phyloP scores from a whole-genome alignment of 2,113 vertebrate species.

The Grus americana region DNA sequence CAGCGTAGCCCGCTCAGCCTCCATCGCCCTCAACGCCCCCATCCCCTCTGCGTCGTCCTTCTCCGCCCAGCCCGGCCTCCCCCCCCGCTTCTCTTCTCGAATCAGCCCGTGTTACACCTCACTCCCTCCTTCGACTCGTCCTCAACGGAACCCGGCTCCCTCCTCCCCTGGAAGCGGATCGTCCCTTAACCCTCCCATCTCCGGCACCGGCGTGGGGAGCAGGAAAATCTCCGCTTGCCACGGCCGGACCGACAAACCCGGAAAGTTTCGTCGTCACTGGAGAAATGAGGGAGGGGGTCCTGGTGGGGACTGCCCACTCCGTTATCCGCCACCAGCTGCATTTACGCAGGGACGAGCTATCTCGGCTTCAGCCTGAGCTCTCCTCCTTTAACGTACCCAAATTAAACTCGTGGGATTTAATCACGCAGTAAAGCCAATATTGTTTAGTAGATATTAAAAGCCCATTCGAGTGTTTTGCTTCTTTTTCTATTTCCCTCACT shows the following conservation, averaged over 20 bases:
- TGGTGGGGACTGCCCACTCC: accelerated
- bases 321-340: accelerated
- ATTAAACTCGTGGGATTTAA: neutral
- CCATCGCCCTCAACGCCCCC: accelerated
- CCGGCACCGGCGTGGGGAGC: accelerated
- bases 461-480: neutral
- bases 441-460: too few relatives aligned
- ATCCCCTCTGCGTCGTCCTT: accelerated
- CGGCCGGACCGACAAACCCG: accelerated
- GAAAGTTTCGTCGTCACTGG: accelerated
- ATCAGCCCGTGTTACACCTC: accelerated
- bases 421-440: neutral
- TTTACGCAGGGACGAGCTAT: accelerated
- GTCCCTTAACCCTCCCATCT: accelerated
- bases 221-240: neutral
- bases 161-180: accelerated
- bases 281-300: neutral
- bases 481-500: neutral
- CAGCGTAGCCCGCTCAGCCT: accelerated
- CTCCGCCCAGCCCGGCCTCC: too few relatives aligned
- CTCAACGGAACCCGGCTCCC: accelerated
- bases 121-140: accelerated
- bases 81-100: neutral
- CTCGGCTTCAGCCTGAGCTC: neutral
- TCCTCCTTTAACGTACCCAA: accelerated